A percentile compares a stretch with the other conserved stretches of the same genome.
phyloP scores from a whole-genome alignment of 1,140 invertebrate genomes.

The Planococcus citri region DNA sequence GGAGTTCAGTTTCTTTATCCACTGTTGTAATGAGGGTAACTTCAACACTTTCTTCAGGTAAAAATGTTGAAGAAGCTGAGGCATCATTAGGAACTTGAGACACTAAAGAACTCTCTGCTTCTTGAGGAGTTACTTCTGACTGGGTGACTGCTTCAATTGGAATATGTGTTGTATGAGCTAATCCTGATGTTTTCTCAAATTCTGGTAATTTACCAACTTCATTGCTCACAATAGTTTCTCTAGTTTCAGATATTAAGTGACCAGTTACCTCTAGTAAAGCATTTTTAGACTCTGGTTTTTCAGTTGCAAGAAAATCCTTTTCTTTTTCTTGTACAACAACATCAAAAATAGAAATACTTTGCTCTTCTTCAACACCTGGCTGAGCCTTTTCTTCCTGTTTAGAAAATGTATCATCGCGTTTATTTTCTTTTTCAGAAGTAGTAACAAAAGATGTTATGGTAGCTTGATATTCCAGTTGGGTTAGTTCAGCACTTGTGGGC shows the following conservation, averaged over 20 bases:
- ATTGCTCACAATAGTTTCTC: not conserved
- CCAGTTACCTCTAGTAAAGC: not conserved
- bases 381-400: not conserved
- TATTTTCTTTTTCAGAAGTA: not conserved
- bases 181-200: not conserved
- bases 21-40: slow-evolving; percentile 28
- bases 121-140: not conserved
- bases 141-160: not conserved
- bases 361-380: not conserved
- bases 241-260: not conserved
- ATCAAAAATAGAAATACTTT: slow-evolving; percentile 31
- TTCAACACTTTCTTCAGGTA: slow-evolving; percentile 28
- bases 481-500: not conserved
- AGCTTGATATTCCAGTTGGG: not conserved
- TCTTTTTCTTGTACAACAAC: slow-evolving; percentile 33
- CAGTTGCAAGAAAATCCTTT: slow-evolving; percentile 31
- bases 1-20: slow-evolving; percentile 26
- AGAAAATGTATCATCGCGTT: not conserved
- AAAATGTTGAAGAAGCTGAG: slow-evolving; percentile 32
- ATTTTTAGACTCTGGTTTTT: slow-evolving; percentile 24
- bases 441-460: not conserved
- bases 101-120: not conserved
- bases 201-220: not conserved
- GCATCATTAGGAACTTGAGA: not conserved
- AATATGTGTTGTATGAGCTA: not conserved